These are phyloP conservation scores for Platycheirus rosarum DNA, from an alignment of 2,888 invertebrate species.

Conservation along the genomic window DNA sequence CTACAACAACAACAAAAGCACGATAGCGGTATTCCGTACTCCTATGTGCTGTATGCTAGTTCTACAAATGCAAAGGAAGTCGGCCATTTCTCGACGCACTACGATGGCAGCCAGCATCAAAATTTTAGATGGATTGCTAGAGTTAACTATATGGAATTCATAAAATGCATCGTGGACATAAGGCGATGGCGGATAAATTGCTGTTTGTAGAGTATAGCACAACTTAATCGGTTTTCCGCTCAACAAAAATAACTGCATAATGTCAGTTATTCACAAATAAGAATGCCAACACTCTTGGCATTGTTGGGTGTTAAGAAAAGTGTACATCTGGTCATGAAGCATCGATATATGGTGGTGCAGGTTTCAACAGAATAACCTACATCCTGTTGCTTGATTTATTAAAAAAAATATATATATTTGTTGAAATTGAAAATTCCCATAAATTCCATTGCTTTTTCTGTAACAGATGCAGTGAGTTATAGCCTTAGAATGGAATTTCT, in stretches of 20 bases:
- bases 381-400: conserved; percentile 49
- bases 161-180: conserved; percentile 62
- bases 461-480: conserved; percentile 64
- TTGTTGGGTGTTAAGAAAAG: neutral
- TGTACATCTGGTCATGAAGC: conserved; percentile 39
- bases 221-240: conserved; percentile 61
- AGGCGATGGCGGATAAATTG: conserved; percentile 70
- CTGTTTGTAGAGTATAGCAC: conserved; percentile 30
- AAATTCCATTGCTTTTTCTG: conserved; percentile 27
- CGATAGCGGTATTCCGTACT: conserved; percentile 6
- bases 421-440: conserved; percentile 66
- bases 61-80: conserved; percentile 8
- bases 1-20: conserved; percentile 28
- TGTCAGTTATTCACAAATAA: conserved; percentile 49
- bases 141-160: conserved; percentile 42
- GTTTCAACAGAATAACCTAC: neutral
- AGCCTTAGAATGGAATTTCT: conserved; percentile 1
- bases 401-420: conserved; percentile 41
- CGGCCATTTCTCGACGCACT: conserved; percentile 16
- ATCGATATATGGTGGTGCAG: conserved; percentile 3
- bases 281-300: conserved; percentile 3
- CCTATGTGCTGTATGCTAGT: too few species aligned
- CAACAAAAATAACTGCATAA: conserved; percentile 48
- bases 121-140: conserved; percentile 64
- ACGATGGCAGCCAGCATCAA: conserved; percentile 1